Percentiles rank a stretch among this genome's conserved stretches.
Conservation (phyloP, 2,888 invertebrate species). For the Rotaria macrura region DNA sequence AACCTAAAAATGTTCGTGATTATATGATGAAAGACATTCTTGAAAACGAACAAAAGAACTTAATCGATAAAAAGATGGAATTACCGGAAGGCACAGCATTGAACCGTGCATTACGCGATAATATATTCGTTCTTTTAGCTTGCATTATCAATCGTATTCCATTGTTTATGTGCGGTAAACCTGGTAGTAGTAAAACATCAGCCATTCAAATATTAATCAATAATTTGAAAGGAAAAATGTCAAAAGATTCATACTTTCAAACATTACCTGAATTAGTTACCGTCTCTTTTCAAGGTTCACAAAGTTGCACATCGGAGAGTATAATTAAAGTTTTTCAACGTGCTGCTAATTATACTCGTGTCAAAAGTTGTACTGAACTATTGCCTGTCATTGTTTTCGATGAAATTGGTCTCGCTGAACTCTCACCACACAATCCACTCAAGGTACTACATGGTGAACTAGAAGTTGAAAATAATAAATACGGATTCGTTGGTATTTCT, state of each 20-base stretch:
- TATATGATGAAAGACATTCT: background rate
- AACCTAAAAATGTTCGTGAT: background rate
- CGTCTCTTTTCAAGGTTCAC: constrained; percentile 46
- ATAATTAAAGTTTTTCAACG: constrained; percentile 33
- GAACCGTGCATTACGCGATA: constrained; percentile 45
- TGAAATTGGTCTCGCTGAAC: constrained; percentile 42
- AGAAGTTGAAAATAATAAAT: constrained; percentile 41
- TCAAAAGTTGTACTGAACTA: background rate
- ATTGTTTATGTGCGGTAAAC: constrained; percentile 47
- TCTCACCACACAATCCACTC: constrained; percentile 45
- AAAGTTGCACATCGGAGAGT: constrained; percentile 40
- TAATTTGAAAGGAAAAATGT: constrained; percentile 44
- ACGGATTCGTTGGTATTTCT: constrained; percentile 47
- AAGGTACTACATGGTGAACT: constrained; percentile 46
- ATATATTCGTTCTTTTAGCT: constrained; percentile 48
- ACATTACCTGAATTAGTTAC: constrained; percentile 32
- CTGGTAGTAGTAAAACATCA: constrained; percentile 47
- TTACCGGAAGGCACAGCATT: constrained; percentile 41
- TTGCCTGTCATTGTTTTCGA: background rate
- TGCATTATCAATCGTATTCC: constrained; percentile 48
- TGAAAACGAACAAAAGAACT: constrained; percentile 41
- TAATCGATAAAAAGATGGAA: constrained; percentile 40
- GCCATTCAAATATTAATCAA: constrained; percentile 47
- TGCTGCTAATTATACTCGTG: background rate
- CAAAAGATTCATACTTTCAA: constrained; percentile 35